Percentiles rank a stretch among this genome's conserved stretches.
Conservation (phyloP, 2,797 vertebrate genomes). For the Yasuhikotakia modesta region DNA sequence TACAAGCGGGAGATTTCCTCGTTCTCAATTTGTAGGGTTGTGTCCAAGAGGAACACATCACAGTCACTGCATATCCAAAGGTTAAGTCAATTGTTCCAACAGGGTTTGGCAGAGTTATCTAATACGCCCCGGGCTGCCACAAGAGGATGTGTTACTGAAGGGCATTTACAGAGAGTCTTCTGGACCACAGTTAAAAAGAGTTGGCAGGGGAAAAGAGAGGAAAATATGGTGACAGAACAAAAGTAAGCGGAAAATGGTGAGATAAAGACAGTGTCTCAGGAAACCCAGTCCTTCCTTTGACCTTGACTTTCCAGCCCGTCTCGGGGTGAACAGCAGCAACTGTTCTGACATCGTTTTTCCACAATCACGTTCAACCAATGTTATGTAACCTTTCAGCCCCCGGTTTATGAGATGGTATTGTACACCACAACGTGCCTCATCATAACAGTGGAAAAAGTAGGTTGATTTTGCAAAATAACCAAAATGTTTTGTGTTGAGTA, state of each 20-base stretch:
- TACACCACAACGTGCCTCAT: background rate
- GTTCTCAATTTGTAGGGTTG: background rate
- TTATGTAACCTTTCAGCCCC: conserved; percentile 11
- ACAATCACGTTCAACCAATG: background rate
- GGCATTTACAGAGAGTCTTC: background rate
- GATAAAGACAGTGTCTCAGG: background rate
- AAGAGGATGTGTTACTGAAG: conserved; percentile 6
- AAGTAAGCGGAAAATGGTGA: background rate
- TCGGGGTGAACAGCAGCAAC: background rate
- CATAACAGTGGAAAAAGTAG: background rate
- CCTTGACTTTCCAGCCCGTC: conserved; percentile 31
- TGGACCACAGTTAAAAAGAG: background rate
- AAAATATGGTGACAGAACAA: background rate
- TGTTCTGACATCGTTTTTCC: conserved; percentile 35
- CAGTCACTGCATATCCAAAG: conserved; percentile 22
- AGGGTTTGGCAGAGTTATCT: conserved; percentile 9
- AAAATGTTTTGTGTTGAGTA: background rate
- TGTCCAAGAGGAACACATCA: conserved; percentile 10
- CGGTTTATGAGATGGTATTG: conserved; percentile 5
- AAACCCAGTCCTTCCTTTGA: conserved; percentile 9
- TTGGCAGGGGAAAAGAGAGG: background rate
- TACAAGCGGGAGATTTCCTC: conserved; percentile 36
- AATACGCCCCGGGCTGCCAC: background rate
- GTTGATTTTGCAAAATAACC: background rate
- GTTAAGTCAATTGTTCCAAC: conserved; percentile 35